Base-by-base conservation (phyloP, 2,888 invertebrate genomes). In the Liopterus haemorrhoidalis region DNA sequence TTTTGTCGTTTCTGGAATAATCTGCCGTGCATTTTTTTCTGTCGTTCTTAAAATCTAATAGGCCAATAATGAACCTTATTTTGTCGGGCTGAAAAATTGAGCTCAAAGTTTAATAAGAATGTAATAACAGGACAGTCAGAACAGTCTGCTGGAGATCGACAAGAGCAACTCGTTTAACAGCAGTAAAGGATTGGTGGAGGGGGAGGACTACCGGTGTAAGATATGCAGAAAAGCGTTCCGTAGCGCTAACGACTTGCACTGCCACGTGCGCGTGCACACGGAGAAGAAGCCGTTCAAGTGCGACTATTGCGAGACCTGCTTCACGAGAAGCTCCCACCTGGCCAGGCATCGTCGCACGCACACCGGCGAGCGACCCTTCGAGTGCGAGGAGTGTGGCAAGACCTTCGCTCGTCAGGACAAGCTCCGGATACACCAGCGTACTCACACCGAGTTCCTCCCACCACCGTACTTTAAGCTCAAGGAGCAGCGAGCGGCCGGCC, bases 291-390 rank as follows among this genome's bases (percentile, higher is more conserved):
- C 55, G 21, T 54, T 48, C 38, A 52, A 55, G 32, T 55, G 54
- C 44, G 49, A 52, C 14, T 41, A 48, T 19, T 55, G 54, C 30
- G 46, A 41, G 11, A 41, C 27, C 24, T 73, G 73, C 58, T 79
- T 79, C 64, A 74, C 75, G 48, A 70, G 79, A 12, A 74, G 78
- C 12, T 79, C 79, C 0, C 79, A 79, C 61, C 65, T 79, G 53
- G 72, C 74, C 33, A 73, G 79, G 1, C 79, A 79, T 61, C 71
- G 74, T 50, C 70, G 79, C 49, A 78, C 76, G 16, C 54, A 54
- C 25, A 54, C 50, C 6, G 52, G 50, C 3, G 53, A 52, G 22
- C 43, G 52, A 15, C 54, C 54, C 5, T 54, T 46, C 31, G 36
- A 41, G 2, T 54, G 54, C 28, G 27, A 35, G 16, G 39, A 51